A percentile compares a stretch with the other conserved stretches of the same genome.
Conservation (phyloP, 2,888 invertebrate species). For the Aphidoletes aphidimyza region DNA sequence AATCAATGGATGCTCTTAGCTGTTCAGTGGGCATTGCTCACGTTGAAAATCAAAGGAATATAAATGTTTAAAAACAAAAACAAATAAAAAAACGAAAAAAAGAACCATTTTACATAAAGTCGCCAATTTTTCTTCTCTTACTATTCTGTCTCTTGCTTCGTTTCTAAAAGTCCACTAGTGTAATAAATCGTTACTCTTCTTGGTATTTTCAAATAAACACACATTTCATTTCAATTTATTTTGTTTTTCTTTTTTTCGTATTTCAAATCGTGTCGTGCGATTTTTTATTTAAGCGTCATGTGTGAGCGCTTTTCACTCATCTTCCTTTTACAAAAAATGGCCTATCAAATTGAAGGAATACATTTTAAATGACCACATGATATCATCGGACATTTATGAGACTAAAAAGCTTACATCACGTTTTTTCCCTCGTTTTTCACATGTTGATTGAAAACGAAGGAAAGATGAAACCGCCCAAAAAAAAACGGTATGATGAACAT, state of each 20-base stretch:
- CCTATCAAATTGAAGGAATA: background rate
- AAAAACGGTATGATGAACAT: too few relatives aligned
- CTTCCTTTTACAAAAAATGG: background rate
- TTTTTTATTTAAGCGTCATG: too few relatives aligned
- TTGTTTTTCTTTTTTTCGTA: background rate
- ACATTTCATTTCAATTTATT: constrained; percentile 45
- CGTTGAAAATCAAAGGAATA: too few relatives aligned
- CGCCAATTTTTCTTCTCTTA: background rate
- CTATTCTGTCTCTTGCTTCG: background rate
- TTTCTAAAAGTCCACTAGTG: too few relatives aligned
- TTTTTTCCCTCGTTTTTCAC: too few relatives aligned
- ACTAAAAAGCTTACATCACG: too few relatives aligned
- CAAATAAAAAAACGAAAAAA: background rate
- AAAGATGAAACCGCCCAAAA: too few relatives aligned
- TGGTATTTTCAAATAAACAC: background rate
- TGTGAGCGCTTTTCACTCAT: background rate
- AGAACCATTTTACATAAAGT: background rate
- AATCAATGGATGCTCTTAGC: background rate
- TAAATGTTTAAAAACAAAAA: too few relatives aligned
- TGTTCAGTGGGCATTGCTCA: too few relatives aligned
- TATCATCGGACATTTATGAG: background rate
- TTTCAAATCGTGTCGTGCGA: background rate
- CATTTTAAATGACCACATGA: constrained; percentile 29
- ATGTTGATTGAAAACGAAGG: too few relatives aligned
- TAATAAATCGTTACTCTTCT: background rate